A percentile compares a stretch with the other conserved stretches of the same genome.
These are phyloP conservation scores for Chrysotoxum bicinctum DNA, from an alignment of 2,888 invertebrate species.

Conservation along the genomic window DNA sequence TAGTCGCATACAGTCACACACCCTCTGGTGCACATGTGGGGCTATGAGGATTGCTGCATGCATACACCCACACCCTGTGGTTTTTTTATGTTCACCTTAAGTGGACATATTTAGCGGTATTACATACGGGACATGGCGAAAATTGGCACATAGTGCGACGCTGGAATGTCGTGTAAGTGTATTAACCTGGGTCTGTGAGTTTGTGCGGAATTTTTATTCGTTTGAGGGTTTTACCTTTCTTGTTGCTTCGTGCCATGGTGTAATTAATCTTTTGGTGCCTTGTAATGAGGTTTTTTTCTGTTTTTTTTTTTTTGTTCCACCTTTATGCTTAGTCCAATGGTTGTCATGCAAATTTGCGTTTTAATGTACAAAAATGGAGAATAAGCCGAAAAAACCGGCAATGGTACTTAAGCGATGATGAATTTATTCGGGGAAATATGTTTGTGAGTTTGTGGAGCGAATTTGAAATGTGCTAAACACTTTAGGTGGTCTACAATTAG, in stretches of 20 bases:
- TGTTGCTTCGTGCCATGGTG: constrained; percentile 71
- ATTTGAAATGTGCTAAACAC: constrained; percentile 72
- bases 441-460: constrained; percentile 63
- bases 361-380: constrained; percentile 56
- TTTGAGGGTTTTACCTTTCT: constrained; percentile 68
- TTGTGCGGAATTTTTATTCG: constrained; percentile 64
- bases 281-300: constrained; percentile 64
- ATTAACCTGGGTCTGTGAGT: constrained; percentile 41
- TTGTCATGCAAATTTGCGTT: constrained; percentile 72
- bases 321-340: constrained; percentile 54
- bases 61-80: constrained; percentile 9
- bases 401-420: constrained; percentile 70
- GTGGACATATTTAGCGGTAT: constrained; percentile 69
- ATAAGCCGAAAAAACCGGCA: constrained; percentile 33
- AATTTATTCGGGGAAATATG: constrained; percentile 63
- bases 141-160: constrained; percentile 72
- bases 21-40: constrained; percentile 44
- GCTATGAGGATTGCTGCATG: constrained; percentile 21
- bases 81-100: constrained; percentile 18
- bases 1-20: background rate
- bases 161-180: constrained; percentile 65
- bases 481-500: constrained; percentile 67
- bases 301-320: constrained; percentile 19
- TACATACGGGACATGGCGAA: constrained; percentile 59
- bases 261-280: constrained; percentile 72